phyloP scores from a whole-genome alignment of 2,113 vertebrate genomes.

The Struthidea cinerea region DNA sequence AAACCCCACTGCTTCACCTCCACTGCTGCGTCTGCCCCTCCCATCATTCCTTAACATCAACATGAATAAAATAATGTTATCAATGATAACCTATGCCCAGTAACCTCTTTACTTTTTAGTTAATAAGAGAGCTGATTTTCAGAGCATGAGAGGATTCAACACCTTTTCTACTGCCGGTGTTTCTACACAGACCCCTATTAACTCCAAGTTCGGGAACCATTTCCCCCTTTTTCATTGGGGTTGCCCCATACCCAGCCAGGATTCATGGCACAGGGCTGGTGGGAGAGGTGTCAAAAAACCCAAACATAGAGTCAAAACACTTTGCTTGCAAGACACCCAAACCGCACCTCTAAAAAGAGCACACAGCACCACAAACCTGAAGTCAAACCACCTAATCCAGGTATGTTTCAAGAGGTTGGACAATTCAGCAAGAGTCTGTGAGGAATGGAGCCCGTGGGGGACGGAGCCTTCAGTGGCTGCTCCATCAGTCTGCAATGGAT shows the following conservation, averaged over 20 bases:
- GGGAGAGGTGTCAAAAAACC: background rate
- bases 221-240: background rate
- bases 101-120: background rate
- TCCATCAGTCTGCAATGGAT: accelerated
- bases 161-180: background rate
- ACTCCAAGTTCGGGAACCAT: background rate
- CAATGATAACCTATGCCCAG: background rate
- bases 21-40: background rate
- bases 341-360: background rate
- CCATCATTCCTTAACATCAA: background rate
- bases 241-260: background rate
- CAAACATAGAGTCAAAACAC: background rate
- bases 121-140: background rate
- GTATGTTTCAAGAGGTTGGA: background rate
- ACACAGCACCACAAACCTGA: accelerated
- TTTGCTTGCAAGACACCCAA: background rate
- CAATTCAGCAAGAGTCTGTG: accelerated
- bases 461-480: accelerated
- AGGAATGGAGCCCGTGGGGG: background rate
- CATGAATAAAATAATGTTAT: background rate
- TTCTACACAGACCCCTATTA: background rate
- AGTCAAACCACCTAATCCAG: background rate
- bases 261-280: background rate
- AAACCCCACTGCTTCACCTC: background rate
- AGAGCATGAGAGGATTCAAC: background rate